Conservation (phyloP, 2,888 invertebrate genomes). For the Pteria penguin region DNA sequence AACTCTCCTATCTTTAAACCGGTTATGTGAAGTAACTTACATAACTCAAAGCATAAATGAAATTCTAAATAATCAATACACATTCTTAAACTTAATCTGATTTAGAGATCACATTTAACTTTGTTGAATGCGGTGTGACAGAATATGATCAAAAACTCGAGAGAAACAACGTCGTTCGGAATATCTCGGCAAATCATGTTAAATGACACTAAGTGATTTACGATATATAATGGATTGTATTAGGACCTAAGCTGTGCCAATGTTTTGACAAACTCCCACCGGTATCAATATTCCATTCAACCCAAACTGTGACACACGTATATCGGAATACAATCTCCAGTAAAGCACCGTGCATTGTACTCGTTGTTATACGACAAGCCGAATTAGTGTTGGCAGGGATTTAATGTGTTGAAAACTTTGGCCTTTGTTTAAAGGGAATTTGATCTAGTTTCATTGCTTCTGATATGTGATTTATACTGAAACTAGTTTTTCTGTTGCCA, state of each 20-base stretch:
- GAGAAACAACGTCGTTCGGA: too few species aligned
- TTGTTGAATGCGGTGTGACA: too few species aligned
- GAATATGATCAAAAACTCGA: too few species aligned
- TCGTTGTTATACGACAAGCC: background rate
- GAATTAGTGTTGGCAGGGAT: slow-evolving; percentile 4
- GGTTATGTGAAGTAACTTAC: too few species aligned
- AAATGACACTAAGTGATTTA: background rate
- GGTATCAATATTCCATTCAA: background rate
- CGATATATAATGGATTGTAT: background rate
- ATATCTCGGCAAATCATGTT: background rate
- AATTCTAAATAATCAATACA: too few species aligned
- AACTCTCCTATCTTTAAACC: too few species aligned
- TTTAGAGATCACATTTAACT: too few species aligned
- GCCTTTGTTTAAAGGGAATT: background rate
- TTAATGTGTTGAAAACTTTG: background rate
- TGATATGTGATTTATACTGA: too few species aligned
- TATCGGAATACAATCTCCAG: background rate
- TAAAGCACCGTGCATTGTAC: background rate
- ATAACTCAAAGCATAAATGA: too few species aligned
- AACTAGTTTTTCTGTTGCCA: too few species aligned
- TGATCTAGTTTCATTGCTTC: too few species aligned
- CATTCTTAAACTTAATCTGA: too few species aligned
- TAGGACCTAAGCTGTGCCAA: background rate
- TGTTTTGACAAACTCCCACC: background rate
- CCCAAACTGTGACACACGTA: background rate